Evolutionary conservation across 2,888 invertebrate genomes (phyloP), one percentile per base, ranked within the genome.

Genomic region (Spisula solida): DNA sequence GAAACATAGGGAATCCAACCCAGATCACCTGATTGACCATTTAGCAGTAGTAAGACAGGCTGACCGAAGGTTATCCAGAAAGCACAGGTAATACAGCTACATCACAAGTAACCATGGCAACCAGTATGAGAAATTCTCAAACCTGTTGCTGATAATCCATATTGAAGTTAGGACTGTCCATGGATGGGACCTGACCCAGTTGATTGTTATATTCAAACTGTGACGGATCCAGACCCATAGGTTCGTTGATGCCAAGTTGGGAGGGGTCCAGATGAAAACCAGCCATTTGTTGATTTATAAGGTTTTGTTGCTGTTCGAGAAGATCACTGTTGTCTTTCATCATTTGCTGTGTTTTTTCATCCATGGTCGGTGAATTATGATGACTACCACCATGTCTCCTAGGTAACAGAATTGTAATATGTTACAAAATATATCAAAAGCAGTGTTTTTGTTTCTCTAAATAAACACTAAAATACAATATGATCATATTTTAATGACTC

Each of bases 311-410:
- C 79, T 93, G 94, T 60, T 96, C 95, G 41, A 95, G 90, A 86
- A 95, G 95, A 80, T 95, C 95, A 20, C 55, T 70, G 16, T 31
- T 89, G n/a, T 94, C 95, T 34, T 94, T 92, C 34, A 86, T 88
- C 83, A 88, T 81, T 81, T 93, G 92, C 79, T 92, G 91, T n/a
- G 88, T 89, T 79, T 93, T 93, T 88, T 97, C 97, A 89, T 98
- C 98, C 95, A 98, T 98, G 25, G 98, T 98, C 82, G 99, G 99
- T 78, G 99, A 99, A 91, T 98, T 98, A 97, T 99, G 99, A 95
- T 98, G 98, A 95, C 99, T 98, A 85, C 98, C 98, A 70, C 98
- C 89, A 75, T 94, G 92, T 81, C 87, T 34, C 70, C 91, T 92
- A 75, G 25, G 88, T 48, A 70, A 83, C 75, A 83, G 48, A 51